Percentiles rank a stretch among this genome's conserved stretches.
phyloP scores from a whole-genome alignment of 1,140 invertebrate genomes.

The Drosophila ohnishii region DNA sequence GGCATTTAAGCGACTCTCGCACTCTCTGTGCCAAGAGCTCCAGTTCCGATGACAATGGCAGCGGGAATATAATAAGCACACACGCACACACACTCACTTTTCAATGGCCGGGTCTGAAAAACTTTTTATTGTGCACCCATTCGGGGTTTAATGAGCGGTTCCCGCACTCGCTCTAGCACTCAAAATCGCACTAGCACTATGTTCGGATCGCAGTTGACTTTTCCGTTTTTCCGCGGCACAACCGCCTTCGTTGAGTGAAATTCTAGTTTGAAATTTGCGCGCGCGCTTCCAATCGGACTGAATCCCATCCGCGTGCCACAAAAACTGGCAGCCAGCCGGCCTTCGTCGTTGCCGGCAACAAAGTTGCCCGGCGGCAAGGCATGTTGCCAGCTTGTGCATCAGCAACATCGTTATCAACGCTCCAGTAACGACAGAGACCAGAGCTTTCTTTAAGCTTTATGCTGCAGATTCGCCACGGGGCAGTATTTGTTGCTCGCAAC shows the following conservation, averaged over 20 bases:
- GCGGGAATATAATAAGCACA: constrained; percentile 26
- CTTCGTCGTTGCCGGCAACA: constrained; percentile 50
- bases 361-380: constrained; percentile 47
- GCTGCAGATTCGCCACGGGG: constrained; percentile 16
- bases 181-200: constrained; percentile 1
- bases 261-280: constrained; percentile 7
- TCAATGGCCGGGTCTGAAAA: constrained; percentile 21
- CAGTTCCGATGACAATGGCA: constrained; percentile 51
- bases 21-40: constrained; percentile 13
- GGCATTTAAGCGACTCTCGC: constrained; percentile 59
- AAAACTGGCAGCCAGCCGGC: constrained; percentile 33
- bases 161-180: constrained; percentile 22
- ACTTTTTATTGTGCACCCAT: constrained; percentile 48
- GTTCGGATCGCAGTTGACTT: background rate
- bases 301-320: constrained; percentile 53
- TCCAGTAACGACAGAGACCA: background rate
- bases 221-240: constrained; percentile 5
- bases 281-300: constrained; percentile 3
- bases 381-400: constrained; percentile 16
- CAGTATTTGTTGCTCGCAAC: constrained; percentile 42
- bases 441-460: constrained; percentile 35
- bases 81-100: constrained; percentile 8
- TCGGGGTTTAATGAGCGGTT: constrained; percentile 45
- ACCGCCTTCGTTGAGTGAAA: background rate
- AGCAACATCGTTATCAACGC: constrained; percentile 40